phyloP scores from a whole-genome alignment of 2,113 vertebrate genomes.

The Siniperca chuatsi region DNA sequence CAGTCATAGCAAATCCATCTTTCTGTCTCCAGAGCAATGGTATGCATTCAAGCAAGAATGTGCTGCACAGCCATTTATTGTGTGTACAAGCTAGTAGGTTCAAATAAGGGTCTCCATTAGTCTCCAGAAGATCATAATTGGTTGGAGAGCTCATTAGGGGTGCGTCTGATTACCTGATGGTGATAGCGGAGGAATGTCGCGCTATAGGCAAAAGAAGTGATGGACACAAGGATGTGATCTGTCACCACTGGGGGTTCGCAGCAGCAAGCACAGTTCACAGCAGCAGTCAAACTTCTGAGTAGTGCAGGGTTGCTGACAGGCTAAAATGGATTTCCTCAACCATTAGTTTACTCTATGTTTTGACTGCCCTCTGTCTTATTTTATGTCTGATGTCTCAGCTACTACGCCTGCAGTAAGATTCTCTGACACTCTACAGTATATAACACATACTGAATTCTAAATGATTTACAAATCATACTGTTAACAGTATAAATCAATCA shows the following conservation, averaged over 20 bases:
- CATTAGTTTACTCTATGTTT: conserved; percentile 20
- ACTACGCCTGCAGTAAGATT: neutral
- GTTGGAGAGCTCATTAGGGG: conserved; percentile 64
- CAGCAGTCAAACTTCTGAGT: conserved; percentile 42
- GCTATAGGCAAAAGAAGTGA: conserved; percentile 36
- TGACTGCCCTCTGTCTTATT: neutral
- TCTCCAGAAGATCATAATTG: conserved; percentile 62
- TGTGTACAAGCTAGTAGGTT: conserved; percentile 48
- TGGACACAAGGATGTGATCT: conserved; percentile 38
- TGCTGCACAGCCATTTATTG: conserved; percentile 57
- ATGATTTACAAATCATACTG: neutral
- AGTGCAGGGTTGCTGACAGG: conserved; percentile 24
- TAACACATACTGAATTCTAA: neutral
- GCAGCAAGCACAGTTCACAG: conserved; percentile 27
- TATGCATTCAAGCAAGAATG: conserved; percentile 60
- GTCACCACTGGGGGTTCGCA: conserved; percentile 41
- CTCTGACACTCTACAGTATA: neutral
- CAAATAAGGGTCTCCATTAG: conserved; percentile 39
- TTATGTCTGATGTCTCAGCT: conserved; percentile 4
- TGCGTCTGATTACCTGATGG: conserved; percentile 44
- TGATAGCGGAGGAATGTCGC: conserved; percentile 18
- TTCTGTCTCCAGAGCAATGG: conserved; percentile 70
- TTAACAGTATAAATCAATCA: neutral
- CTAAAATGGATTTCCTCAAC: conserved; percentile 11
- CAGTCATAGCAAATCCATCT: conserved; percentile 75